Conservation (phyloP, 2,888 invertebrate species). For the Pyrochroa serraticornis region DNA sequence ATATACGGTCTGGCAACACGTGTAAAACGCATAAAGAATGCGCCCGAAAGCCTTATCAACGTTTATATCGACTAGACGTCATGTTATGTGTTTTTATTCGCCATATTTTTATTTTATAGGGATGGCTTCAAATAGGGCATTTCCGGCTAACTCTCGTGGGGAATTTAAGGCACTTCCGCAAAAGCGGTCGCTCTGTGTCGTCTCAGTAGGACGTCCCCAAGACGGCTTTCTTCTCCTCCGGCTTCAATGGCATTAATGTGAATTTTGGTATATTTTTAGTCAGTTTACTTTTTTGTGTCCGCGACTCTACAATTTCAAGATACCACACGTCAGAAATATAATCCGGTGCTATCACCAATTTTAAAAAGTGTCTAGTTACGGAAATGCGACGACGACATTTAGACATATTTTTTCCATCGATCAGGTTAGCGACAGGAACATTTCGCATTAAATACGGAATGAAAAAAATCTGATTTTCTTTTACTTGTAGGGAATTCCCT, state of each 20-base stretch:
- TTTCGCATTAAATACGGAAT: slow-evolving; percentile 4
- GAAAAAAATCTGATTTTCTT: slow-evolving; percentile 24
- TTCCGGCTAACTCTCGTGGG: slow-evolving; percentile 39
- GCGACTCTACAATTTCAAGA: neutral
- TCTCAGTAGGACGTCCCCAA: slow-evolving; percentile 31
- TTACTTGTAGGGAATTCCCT: slow-evolving; percentile 23
- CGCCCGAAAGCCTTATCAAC: slow-evolving; percentile 44
- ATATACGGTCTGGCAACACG: slow-evolving; percentile 37
- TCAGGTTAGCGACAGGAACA: slow-evolving; percentile 5
- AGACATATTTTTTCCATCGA: neutral
- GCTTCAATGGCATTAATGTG: slow-evolving; percentile 29
- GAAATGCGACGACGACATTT: slow-evolving; percentile 3
- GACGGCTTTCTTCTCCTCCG: slow-evolving; percentile 28
- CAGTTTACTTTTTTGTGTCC: slow-evolving; percentile 11
- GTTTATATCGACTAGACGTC: slow-evolving; percentile 44
- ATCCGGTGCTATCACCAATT: neutral
- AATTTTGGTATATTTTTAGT: slow-evolving; percentile 26
- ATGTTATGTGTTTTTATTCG: slow-evolving; percentile 47
- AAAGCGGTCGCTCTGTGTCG: slow-evolving; percentile 27
- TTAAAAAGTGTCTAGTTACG: neutral
- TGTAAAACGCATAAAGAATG: slow-evolving; percentile 44
- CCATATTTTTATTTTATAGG: slow-evolving; percentile 48
- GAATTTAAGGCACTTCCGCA: slow-evolving; percentile 38
- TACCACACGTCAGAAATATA: neutral
- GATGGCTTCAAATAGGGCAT: slow-evolving; percentile 42